Percentiles rank a stretch among this genome's conserved stretches.
Evolutionary conservation across 2,797 vertebrate genomes (phyloP).

Genomic region (Schizopygopsis malacanthus): DNA sequence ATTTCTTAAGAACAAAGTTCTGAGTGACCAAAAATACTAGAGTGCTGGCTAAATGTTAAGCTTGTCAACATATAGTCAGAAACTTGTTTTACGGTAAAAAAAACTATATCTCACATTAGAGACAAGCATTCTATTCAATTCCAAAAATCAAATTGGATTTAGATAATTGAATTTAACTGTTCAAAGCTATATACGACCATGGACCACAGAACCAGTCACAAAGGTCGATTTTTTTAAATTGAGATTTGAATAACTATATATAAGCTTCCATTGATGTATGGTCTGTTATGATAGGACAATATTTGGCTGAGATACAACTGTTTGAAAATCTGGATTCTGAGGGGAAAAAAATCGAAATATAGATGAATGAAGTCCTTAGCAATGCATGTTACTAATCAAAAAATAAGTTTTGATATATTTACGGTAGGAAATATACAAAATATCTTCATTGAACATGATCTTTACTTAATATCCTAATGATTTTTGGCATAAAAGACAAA

Average conservation of each 20-base stretch:
- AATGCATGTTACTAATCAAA: neutral
- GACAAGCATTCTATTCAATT: neutral
- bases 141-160: too few relatives aligned
- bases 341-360: neutral
- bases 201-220: neutral
- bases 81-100: slow-evolving; percentile 17
- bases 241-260: neutral
- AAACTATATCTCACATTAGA: neutral
- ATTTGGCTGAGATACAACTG: neutral
- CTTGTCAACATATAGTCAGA: slow-evolving; percentile 13
- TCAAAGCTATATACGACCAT: neutral
- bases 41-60: slow-evolving; percentile 24
- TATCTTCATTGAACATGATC: neutral
- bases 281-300: neutral
- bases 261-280: neutral
- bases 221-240: too few relatives aligned
- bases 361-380: neutral
- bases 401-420: neutral
- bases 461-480: neutral
- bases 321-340: neutral
- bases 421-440: neutral
- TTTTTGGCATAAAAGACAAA: neutral
- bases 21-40: neutral
- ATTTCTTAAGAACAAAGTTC: neutral
- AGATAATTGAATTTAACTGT: neutral